Percentiles rank a stretch among this genome's conserved stretches.
Conservation (phyloP, 2,888 invertebrate genomes). For the Chaetoderma sp. region DNA sequence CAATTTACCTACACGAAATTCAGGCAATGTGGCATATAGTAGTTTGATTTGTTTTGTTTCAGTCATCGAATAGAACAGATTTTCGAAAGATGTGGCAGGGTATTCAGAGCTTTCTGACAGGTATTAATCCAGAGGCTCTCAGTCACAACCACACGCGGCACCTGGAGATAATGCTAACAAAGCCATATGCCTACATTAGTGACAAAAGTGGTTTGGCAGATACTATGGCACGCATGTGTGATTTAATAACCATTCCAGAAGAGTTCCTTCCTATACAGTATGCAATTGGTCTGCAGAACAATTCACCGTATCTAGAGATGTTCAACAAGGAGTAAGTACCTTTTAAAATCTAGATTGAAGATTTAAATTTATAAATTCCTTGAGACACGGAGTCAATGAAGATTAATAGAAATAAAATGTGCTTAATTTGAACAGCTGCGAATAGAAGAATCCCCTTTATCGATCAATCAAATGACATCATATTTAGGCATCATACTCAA, state of each 20-base stretch:
- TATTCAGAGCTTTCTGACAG: neutral
- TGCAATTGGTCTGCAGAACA: slow-evolving; percentile 51
- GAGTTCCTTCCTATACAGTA: slow-evolving; percentile 52
- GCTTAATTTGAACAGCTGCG: too few species aligned
- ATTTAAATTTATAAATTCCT: too few species aligned
- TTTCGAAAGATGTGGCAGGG: slow-evolving; percentile 5
- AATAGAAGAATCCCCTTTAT: too few species aligned
- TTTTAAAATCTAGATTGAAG: too few species aligned
- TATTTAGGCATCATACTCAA: too few species aligned
- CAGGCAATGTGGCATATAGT: too few species aligned
- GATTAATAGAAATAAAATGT: too few species aligned
- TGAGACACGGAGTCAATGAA: too few species aligned
- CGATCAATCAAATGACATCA: too few species aligned
- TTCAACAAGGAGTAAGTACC: slow-evolving; percentile 58
- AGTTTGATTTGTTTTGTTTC: too few species aligned
- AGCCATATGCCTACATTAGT: slow-evolving; percentile 38
- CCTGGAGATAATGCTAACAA: slow-evolving; percentile 3
- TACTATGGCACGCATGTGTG: slow-evolving; percentile 45
- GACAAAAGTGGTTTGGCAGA: slow-evolving; percentile 50
- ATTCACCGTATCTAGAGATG: slow-evolving; percentile 47
- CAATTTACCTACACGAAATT: too few species aligned
- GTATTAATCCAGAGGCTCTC: neutral
- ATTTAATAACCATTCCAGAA: slow-evolving; percentile 51
- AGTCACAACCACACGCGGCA: slow-evolving; percentile 5
- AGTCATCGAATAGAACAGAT: slow-evolving; percentile 2